phyloP scores from a whole-genome alignment of 2,113 vertebrate genomes.

The Platycercus adscitus region DNA sequence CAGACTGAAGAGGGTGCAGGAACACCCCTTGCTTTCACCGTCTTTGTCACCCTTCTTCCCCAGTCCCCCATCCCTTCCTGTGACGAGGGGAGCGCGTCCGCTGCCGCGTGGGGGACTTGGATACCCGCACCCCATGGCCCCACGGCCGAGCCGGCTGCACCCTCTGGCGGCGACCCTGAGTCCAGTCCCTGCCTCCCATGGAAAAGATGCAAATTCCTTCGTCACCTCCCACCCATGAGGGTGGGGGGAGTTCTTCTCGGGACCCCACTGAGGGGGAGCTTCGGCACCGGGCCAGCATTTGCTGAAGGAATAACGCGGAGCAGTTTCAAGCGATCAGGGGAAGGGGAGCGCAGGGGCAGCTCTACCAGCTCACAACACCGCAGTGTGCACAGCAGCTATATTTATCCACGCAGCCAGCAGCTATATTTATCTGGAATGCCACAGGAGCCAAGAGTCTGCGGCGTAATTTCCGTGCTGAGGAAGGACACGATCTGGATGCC shows the following conservation, averaged over 20 bases:
- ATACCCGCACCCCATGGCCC: rapidly evolving
- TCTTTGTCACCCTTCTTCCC: not conserved
- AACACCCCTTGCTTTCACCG: rapidly evolving
- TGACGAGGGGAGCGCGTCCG: rapidly evolving
- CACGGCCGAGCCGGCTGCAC: not conserved
- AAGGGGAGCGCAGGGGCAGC: not conserved
- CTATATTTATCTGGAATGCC: conserved; percentile 53
- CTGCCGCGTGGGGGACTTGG: rapidly evolving
- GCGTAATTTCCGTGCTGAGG: not conserved
- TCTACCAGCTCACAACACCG: not conserved
- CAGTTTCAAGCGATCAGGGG: not conserved
- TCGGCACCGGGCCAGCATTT: rapidly evolving
- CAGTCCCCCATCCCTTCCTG: not conserved
- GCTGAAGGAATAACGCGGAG: not conserved
- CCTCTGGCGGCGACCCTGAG: conserved; percentile 19
- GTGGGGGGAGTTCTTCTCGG: not conserved
- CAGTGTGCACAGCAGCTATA: conserved; percentile 11
- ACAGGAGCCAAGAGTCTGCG: not conserved
- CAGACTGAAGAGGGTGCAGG: not conserved
- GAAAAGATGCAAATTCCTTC: not conserved
- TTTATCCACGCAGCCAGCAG: not conserved
- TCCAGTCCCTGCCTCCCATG: not conserved
- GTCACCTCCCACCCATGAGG: rapidly evolving
- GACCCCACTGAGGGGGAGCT: not conserved
- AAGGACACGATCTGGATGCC: not conserved